A percentile compares a stretch with the other conserved stretches of the same genome.
Conservation (phyloP, 2,797 vertebrate species). For the Enteromius trimaculatus region DNA sequence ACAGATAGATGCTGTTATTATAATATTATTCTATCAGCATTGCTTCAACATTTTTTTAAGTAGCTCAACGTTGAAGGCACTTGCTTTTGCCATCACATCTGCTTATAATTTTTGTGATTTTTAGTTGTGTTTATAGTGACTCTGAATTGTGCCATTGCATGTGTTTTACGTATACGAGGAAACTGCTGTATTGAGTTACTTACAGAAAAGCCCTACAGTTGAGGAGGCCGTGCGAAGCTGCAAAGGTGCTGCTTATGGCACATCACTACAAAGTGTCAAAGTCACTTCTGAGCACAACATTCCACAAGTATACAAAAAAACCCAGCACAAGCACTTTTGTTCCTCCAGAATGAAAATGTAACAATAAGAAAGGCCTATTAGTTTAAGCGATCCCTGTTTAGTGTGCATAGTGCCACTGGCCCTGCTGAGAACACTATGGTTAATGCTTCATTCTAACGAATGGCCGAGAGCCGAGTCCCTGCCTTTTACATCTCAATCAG, state of each 20-base stretch:
- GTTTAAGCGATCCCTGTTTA: slow-evolving; percentile 43
- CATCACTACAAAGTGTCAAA: background rate
- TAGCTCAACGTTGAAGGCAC: background rate
- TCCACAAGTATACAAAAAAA: background rate
- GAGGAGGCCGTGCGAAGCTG: background rate
- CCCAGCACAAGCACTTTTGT: background rate
- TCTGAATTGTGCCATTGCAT: slow-evolving; percentile 32
- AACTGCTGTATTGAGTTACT: slow-evolving; percentile 30
- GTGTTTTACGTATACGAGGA: slow-evolving; percentile 21
- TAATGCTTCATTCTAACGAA: slow-evolving; percentile 77
- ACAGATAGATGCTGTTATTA: background rate
- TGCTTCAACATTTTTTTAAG: background rate
- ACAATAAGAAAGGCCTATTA: slow-evolving; percentile 31
- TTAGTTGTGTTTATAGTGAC: slow-evolving; percentile 31
- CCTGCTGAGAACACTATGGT: slow-evolving; percentile 71
- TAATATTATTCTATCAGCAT: background rate
- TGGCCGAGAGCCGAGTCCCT: slow-evolving; percentile 76
- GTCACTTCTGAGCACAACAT: slow-evolving; percentile 18
- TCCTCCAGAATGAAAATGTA: background rate
- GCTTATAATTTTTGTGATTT: slow-evolving; percentile 38
- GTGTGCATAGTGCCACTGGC: slow-evolving; percentile 42
- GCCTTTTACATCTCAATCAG: slow-evolving; percentile 82
- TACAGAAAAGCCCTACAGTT: background rate
- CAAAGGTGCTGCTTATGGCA: background rate
- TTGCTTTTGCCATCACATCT: slow-evolving; percentile 30